Conservation (phyloP, 1,140 invertebrate genomes). For the Sipha flava region DNA sequence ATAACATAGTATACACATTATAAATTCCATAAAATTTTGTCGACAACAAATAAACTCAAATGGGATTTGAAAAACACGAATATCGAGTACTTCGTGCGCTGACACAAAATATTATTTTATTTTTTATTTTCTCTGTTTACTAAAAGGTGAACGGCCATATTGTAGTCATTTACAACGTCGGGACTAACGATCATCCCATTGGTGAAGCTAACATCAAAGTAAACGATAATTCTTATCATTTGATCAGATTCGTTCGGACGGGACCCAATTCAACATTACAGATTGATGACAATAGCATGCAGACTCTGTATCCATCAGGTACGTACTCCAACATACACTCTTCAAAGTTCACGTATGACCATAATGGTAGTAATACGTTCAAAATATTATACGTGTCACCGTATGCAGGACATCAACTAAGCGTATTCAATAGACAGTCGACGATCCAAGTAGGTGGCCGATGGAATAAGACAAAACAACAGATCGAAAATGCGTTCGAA, state of each 20-base stretch:
- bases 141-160: constrained; percentile 48
- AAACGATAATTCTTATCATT: constrained; percentile 89
- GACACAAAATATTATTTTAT: no score
- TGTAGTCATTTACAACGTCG: constrained; percentile 89
- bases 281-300: constrained; percentile 81
- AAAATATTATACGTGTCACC: no score
- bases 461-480: constrained; percentile 55
- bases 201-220: constrained; percentile 80
- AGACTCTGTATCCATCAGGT: constrained; percentile 71
- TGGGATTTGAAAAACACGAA: no score
- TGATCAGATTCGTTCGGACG: constrained; percentile 76
- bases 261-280: constrained; percentile 86
- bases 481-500: constrained; percentile 67
- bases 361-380: no score
- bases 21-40: no score
- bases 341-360: no score
- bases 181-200: constrained; percentile 82
- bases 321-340: no score
- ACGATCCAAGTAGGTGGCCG: constrained; percentile 83
- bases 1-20: background rate
- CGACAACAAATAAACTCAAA: no score
- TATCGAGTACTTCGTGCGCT: background rate
- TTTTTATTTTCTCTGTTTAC: background rate
- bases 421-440: constrained; percentile 86
- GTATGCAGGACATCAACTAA: constrained; percentile 67